phyloP scores from a whole-genome alignment of 2,888 invertebrate species.

The Strigamia crassipes region DNA sequence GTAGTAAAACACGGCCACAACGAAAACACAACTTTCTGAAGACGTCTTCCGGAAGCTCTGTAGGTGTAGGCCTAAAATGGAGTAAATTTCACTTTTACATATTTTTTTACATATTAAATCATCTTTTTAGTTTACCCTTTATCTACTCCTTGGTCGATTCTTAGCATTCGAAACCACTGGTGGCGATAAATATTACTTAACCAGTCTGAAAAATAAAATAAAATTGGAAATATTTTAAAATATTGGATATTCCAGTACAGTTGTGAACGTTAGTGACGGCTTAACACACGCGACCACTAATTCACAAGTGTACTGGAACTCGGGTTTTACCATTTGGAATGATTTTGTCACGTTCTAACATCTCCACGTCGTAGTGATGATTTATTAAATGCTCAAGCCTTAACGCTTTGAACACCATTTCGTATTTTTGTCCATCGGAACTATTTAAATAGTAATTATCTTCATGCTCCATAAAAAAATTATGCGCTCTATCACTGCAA shows the following conservation, averaged over 20 bases:
- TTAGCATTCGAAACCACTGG: conserved; percentile 72
- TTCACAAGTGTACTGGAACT: no score
- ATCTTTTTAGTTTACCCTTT: conserved; percentile 64
- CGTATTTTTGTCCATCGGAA: conserved; percentile 65
- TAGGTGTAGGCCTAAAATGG: conserved; percentile 61
- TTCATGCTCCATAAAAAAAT: conserved; percentile 61
- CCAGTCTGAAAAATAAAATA: conserved; percentile 60
- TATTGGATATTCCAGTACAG: no score
- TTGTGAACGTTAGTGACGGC: no score
- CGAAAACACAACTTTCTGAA: conserved; percentile 65
- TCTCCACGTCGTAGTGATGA: conserved; percentile 71
- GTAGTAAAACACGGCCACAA: conserved; percentile 69
- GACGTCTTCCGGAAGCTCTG: conserved; percentile 60
- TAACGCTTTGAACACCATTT: conserved; percentile 68
- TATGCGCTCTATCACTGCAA: conserved; percentile 55
- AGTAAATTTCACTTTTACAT: not conserved
- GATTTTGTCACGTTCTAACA: conserved; percentile 70
- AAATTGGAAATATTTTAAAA: not conserved
- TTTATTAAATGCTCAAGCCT: conserved; percentile 71
- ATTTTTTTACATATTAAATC: not conserved
- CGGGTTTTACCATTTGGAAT: conserved; percentile 65
- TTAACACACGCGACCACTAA: no score
- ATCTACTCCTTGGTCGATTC: conserved; percentile 72
- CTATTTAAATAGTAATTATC: conserved; percentile 54
- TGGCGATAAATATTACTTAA: conserved; percentile 67